Percentiles rank a stretch among this genome's conserved stretches.
These are phyloP conservation scores for Geothlypis trichas DNA, from an alignment of 2,113 vertebrate species.

Conservation along the genomic window DNA sequence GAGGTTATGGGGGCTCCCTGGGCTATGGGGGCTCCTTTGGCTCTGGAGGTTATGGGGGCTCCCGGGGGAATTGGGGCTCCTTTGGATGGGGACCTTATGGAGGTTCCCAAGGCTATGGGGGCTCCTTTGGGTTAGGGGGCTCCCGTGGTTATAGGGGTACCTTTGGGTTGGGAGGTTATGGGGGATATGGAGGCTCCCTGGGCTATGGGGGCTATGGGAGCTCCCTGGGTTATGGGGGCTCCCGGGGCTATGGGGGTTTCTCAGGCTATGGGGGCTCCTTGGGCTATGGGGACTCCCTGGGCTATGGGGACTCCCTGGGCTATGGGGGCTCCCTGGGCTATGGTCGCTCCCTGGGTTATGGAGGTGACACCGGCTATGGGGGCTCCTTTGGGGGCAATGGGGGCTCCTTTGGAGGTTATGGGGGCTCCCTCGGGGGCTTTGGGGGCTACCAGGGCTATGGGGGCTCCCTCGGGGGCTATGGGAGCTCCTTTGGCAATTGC, in stretches of 20 bases:
- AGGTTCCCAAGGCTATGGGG: neutral
- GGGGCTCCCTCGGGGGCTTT: too few relatives aligned
- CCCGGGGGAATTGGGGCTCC: neutral
- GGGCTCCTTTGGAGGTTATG: neutral
- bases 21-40: neutral
- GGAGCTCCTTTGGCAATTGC: neutral
- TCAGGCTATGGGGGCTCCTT: too few relatives aligned
- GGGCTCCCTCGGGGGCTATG: too few relatives aligned
- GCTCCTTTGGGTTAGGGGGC: neutral
- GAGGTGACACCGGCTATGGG: too few relatives aligned
- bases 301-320: too few relatives aligned
- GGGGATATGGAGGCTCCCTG: too few relatives aligned
- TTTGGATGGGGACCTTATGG: neutral
- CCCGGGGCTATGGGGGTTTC: neutral
- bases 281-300: neutral
- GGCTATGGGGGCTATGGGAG: neutral
- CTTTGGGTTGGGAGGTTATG: too few relatives aligned
- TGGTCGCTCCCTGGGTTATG: too few relatives aligned
- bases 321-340: too few relatives aligned
- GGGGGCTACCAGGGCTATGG: neutral
- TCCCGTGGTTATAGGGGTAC: neutral
- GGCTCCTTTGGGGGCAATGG: neutral
- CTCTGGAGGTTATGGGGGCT: rapidly evolving
- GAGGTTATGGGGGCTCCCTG: rapidly evolving
- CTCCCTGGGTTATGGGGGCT: too few relatives aligned